Conservation (phyloP, 2,888 invertebrate genomes). For the Heliconius aoede region DNA sequence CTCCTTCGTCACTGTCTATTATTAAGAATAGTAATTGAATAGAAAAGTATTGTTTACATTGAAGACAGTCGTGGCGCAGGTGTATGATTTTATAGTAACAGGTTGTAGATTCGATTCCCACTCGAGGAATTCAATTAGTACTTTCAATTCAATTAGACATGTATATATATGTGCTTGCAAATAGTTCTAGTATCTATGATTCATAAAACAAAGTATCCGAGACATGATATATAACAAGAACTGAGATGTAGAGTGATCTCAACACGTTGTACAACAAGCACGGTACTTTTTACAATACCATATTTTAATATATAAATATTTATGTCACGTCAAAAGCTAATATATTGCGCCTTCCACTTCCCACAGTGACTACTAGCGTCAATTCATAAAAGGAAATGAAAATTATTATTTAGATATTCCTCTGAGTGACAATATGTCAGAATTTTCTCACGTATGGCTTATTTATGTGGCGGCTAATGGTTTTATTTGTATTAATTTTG, state of each 20-base stretch:
- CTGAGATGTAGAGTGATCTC: slow-evolving; percentile 15
- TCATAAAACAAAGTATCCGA: slow-evolving; percentile 9
- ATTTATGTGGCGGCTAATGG: slow-evolving; percentile 52
- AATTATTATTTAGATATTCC: slow-evolving; percentile 52
- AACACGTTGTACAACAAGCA: slow-evolving; percentile 21
- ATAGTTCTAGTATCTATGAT: no score
- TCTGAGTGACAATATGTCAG: slow-evolving; percentile 68
- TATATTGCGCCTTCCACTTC: slow-evolving; percentile 47
- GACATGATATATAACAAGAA: slow-evolving; percentile 15
- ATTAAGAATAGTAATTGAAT: no score
- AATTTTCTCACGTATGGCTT: slow-evolving; percentile 75
- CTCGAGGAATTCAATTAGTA: no score
- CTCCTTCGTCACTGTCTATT: no score
- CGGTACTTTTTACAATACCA: slow-evolving; percentile 35
- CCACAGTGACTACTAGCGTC: slow-evolving; percentile 46
- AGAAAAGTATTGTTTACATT: no score
- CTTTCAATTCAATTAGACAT: no score
- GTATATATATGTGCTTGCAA: no score
- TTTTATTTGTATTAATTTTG: slow-evolving; percentile 41
- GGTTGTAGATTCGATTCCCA: no score
- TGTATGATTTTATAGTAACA: no score
- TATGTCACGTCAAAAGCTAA: slow-evolving; percentile 44
- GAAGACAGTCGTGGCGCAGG: no score
- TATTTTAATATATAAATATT: slow-evolving; percentile 48
- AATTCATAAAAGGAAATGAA: slow-evolving; percentile 53